A percentile compares a stretch with the other conserved stretches of the same genome.
Evolutionary conservation across 2,888 invertebrate species (phyloP).

Genomic region (Lordiphosa andalusiaca): DNA sequence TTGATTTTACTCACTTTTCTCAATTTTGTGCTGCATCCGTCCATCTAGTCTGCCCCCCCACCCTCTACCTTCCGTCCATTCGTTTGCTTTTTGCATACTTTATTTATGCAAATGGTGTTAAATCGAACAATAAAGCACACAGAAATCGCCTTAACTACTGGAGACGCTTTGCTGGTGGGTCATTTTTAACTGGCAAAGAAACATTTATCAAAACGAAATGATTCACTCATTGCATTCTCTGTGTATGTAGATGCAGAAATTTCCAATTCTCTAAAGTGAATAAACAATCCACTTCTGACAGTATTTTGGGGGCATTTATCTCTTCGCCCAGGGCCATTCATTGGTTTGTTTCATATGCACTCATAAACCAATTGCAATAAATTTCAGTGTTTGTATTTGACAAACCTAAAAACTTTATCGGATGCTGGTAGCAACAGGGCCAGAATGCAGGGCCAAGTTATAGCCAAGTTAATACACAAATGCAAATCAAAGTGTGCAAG

Average conservation of each 20-base stretch:
- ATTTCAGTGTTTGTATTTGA: constrained; percentile 14
- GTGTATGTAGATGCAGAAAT: background rate
- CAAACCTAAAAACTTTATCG: constrained; percentile 14
- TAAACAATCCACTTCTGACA: constrained; percentile 2
- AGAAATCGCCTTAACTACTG: too few relatives aligned
- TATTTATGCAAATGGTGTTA: too few relatives aligned
- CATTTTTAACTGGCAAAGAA: too few relatives aligned
- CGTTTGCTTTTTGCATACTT: background rate
- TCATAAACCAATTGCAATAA: constrained; percentile 18
- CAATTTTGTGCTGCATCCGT: background rate
- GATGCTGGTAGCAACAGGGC: background rate
- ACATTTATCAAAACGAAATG: background rate
- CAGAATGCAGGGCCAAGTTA: background rate
- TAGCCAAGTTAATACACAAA: constrained; percentile 18
- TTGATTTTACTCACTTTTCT: background rate
- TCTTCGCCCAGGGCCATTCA: constrained; percentile 2
- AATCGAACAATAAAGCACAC: too few relatives aligned
- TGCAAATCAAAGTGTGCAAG: constrained; percentile 44
- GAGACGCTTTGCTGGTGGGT: too few relatives aligned
- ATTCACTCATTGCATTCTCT: background rate
- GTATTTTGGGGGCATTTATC: constrained; percentile 1
- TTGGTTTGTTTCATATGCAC: constrained; percentile 16
- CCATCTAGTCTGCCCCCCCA: background rate
- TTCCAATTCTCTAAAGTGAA: too few relatives aligned
- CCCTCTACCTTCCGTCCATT: background rate